Conservation (phyloP, 2,797 vertebrate genomes). For the Sebastes jordani region DNA sequence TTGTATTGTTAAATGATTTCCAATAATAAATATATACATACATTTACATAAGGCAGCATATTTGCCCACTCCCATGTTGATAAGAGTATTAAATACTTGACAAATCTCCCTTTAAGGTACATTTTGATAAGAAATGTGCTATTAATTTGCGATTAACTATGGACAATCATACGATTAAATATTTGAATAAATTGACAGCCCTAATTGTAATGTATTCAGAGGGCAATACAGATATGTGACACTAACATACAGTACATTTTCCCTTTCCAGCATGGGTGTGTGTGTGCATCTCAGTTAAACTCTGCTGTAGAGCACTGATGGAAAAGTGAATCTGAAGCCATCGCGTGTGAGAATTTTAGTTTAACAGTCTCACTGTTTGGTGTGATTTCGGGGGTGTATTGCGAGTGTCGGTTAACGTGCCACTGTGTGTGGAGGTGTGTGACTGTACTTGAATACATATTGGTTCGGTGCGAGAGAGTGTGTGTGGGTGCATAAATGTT, state of each 20-base stretch:
- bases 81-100: too few species aligned
- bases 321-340: conserved; percentile 48
- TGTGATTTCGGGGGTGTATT: conserved; percentile 76
- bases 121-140: too few species aligned
- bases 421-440: conserved; percentile 80
- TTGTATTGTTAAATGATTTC: too few species aligned
- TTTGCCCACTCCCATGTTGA: too few species aligned
- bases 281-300: conserved; percentile 20
- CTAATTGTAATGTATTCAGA: background rate
- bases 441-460: conserved; percentile 80
- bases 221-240: background rate
- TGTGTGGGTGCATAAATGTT: conserved; percentile 80
- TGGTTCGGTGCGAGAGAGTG: conserved; percentile 71
- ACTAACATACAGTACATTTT: background rate
- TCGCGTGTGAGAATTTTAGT: conserved; percentile 58
- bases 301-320: conserved; percentile 11
- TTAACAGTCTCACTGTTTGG: conserved; percentile 66
- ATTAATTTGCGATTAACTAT: too few species aligned
- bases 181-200: too few species aligned
- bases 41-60: too few species aligned
- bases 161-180: too few species aligned
- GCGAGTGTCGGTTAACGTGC: conserved; percentile 68
- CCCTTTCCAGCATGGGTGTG: background rate
- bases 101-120: too few species aligned
- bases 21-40: too few species aligned